These are phyloP conservation scores for Muntiacus reevesi DNA, from an alignment of 2,113 vertebrate genomes.

Conservation along the genomic window DNA sequence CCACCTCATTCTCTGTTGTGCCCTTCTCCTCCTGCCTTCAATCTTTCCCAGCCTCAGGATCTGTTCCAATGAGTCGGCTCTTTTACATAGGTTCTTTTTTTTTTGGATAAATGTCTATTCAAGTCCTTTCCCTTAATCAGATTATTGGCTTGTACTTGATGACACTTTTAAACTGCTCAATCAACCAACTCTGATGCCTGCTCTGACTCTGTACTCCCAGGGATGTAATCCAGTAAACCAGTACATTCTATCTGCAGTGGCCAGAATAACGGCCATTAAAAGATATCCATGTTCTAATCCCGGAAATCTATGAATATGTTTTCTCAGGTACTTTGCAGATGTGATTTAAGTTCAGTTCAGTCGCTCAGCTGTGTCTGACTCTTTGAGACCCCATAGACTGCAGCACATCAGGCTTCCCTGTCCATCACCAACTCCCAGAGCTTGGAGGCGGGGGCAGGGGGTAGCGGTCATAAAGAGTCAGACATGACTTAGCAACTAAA, in stretches of 20 bases:
- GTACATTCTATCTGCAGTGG: not conserved
- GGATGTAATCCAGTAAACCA: not conserved
- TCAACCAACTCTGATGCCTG: not conserved
- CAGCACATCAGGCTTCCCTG: not conserved
- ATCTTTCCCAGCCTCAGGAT: not conserved
- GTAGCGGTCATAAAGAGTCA: not conserved
- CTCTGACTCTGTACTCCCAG: not conserved
- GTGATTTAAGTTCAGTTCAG: not conserved
- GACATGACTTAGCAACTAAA: not conserved
- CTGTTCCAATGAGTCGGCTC: not conserved
- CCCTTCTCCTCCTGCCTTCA: not conserved
- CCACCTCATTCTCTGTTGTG: not conserved
- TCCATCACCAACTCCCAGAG: not conserved
- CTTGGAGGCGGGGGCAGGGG: rapidly evolving
- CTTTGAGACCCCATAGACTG: not conserved
- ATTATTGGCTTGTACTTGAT: not conserved
- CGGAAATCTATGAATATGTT: not conserved
- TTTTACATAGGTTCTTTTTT: not conserved
- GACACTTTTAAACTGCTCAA: conserved; percentile 1
- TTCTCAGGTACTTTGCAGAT: not conserved
- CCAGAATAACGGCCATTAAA: not conserved
- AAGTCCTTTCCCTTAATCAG: not conserved
- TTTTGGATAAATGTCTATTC: not conserved
- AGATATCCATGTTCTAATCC: not conserved
- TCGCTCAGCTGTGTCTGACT: not conserved